Conservation (phyloP, 2,888 invertebrate species). For the Cephonodes hylas region DNA sequence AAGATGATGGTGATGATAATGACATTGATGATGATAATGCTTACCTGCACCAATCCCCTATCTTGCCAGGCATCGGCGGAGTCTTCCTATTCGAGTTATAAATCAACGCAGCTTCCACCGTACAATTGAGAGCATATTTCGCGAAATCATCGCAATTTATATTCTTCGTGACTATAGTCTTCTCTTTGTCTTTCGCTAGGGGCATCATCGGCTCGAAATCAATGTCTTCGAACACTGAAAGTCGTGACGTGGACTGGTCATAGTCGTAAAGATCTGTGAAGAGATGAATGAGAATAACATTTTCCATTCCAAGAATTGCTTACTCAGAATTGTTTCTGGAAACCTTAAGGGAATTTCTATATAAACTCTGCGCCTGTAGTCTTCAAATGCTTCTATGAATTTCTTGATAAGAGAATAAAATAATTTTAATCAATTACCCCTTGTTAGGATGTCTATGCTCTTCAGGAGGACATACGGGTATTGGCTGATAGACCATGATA, state of each 20-base stretch:
- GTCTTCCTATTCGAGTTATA: constrained; percentile 57
- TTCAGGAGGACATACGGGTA: no score
- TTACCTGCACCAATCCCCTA: constrained; percentile 64
- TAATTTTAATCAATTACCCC: no score
- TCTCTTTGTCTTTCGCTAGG: constrained; percentile 36
- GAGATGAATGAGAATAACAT: no score
- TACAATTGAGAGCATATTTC: constrained; percentile 56
- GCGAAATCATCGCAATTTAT: constrained; percentile 59
- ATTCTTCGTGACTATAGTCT: constrained; percentile 35
- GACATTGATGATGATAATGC: no score
- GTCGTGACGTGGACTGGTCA: constrained; percentile 24
- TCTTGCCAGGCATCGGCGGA: constrained; percentile 57
- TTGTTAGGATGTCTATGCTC: no score
- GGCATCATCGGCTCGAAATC: constrained; percentile 53
- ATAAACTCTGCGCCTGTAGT: no score
- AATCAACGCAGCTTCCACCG: constrained; percentile 49
- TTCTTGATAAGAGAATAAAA: no score
- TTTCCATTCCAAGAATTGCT: neutral
- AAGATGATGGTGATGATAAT: no score
- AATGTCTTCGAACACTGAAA: constrained; percentile 28
- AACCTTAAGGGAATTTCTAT: no score
- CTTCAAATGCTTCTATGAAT: no score
- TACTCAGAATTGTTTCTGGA: no score
- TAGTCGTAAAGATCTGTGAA: constrained; percentile 42
- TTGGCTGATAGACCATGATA: no score